phyloP scores from a whole-genome alignment of 2,113 vertebrate species.

The Lophius piscatorius region DNA sequence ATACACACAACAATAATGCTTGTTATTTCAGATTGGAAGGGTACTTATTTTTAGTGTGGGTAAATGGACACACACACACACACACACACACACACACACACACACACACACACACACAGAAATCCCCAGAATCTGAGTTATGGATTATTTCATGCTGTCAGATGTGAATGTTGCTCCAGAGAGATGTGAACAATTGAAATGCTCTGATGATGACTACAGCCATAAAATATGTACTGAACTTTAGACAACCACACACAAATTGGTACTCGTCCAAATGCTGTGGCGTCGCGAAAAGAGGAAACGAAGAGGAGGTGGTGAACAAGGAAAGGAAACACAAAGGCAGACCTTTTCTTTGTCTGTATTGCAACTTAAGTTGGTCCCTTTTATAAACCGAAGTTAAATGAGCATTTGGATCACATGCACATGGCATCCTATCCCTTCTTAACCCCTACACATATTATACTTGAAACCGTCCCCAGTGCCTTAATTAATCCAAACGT shows the following conservation, averaged over 20 bases:
- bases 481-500: constrained; percentile 74
- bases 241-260: constrained; percentile 14
- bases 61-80: too few relatives aligned
- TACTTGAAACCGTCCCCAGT: constrained; percentile 25
- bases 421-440: constrained; percentile 22
- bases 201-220: background rate
- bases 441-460: constrained; percentile 35
- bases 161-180: background rate
- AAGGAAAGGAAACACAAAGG: constrained; percentile 28
- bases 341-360: constrained; percentile 51
- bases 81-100: too few relatives aligned
- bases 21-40: background rate
- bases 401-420: constrained; percentile 33
- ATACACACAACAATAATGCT: background rate
- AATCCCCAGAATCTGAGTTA: too few relatives aligned
- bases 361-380: constrained; percentile 30
- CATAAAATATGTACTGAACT: too few relatives aligned
- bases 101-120: too few relatives aligned
- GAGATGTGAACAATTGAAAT: background rate
- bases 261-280: constrained; percentile 28
- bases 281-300: constrained; percentile 37
- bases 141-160: background rate
- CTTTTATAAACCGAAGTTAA: constrained; percentile 23
- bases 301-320: constrained; percentile 41
- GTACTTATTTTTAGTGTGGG: background rate